Percentiles rank a stretch among this genome's conserved stretches.
These are phyloP conservation scores for Arothron firmamentum DNA, from an alignment of 2,113 vertebrate genomes.

Conservation along the genomic window DNA sequence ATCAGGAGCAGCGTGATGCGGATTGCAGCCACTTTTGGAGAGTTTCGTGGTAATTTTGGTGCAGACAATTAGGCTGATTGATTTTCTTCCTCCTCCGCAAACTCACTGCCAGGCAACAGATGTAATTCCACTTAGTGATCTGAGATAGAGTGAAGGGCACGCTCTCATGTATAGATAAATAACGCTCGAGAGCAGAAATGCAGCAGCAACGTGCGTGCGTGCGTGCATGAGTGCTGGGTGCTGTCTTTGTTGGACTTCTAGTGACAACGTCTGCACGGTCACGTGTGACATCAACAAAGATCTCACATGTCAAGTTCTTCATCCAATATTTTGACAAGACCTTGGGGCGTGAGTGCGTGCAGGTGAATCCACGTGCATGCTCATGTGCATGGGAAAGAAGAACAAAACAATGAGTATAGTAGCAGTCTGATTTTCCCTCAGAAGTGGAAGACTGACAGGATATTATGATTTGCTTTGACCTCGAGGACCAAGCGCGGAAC, in stretches of 20 bases:
- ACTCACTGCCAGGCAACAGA: too few species aligned
- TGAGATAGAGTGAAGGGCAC: too few species aligned
- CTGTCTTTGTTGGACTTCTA: too few species aligned
- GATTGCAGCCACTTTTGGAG: too few species aligned
- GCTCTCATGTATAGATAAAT: too few species aligned
- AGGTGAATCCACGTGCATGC: not conserved
- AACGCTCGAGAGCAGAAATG: not conserved
- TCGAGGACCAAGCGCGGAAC: too few species aligned
- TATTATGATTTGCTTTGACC: not conserved
- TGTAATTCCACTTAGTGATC: not conserved
- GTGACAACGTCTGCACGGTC: conserved; percentile 39
- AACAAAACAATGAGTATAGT: too few species aligned
- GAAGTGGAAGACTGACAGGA: too few species aligned
- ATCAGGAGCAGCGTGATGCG: too few species aligned
- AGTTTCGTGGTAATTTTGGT: too few species aligned
- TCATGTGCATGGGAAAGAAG: not conserved
- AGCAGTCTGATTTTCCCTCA: too few species aligned
- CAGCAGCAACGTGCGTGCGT: not conserved
- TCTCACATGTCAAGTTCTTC: conserved; percentile 42
- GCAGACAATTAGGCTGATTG: not conserved
- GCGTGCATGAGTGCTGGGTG: not conserved
- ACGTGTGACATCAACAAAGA: conserved; percentile 48
- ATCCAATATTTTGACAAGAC: conserved; percentile 27
- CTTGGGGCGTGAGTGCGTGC: conserved; percentile 18
- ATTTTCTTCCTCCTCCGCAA: not conserved